Evolutionary conservation across 1,140 invertebrate species (phyloP), one percentile per base, ranked within the genome.

Genomic region (Vanessa atalanta): DNA sequence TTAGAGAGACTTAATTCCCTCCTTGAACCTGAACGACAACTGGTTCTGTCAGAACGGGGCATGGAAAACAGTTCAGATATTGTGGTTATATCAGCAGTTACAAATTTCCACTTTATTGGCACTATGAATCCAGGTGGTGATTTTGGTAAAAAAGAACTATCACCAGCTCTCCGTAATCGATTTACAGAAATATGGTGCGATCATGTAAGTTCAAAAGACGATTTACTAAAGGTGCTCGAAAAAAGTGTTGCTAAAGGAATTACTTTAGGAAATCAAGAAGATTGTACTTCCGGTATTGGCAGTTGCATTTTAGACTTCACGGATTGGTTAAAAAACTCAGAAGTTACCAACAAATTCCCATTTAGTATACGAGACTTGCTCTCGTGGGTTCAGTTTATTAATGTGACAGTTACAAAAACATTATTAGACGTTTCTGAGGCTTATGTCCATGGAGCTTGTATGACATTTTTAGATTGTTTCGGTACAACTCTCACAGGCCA

Each of bases 71-170:
- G 90, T 77, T 91, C 94, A 1, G 94, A 95, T 81, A 94, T 94
- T 75, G 89, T 96, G 2, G 86, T 91, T 0, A 95, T 98, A 48
- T 93, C 94, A 47, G 99, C 99, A 0, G 83, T 95, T 74, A 82
- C 95, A 14, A 94, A 95, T 13, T 99, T 99, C 88, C 95, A 97
- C 76, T 97, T 99, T 82, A 95, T 99, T 70, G 98, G 98, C 9
- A 99, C 99, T 0, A 99, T 99, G 99, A 99, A 99, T 94, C 99
- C 99, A 23, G 98, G 98, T 16, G 99, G 99, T 12, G 99, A 99
- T 94, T 99, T 98, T 93, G 99, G 99, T 0, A 99, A 99, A 88
- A 99, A 99, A 93, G 99, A 99, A 94, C 93, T 99, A 12, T 99
- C 99, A 0, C 99, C 99, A 12, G 99, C 99, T 0, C 91, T 99